Evolutionary conservation across 2,888 invertebrate genomes (phyloP).

Genomic region (Coronaproctus castanopsis): DNA sequence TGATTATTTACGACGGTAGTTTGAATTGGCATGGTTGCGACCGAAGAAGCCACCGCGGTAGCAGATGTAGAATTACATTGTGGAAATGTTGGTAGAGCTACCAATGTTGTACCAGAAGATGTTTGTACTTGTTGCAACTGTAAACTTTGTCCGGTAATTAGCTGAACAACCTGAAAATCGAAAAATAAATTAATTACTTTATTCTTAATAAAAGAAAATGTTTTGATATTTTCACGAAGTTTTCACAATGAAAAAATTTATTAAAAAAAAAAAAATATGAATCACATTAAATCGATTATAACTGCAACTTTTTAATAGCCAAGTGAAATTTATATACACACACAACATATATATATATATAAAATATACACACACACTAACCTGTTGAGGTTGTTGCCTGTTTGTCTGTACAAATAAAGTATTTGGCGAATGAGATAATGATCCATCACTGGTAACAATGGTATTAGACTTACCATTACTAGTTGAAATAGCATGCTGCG

Average conservation of each 20-base stretch:
- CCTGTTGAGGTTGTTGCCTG: conserved; percentile 20
- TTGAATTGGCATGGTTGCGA: conserved; percentile 10
- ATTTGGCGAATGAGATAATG: conserved; percentile 16
- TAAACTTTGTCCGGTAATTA: conserved; percentile 25
- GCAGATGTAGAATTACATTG: conserved; percentile 13
- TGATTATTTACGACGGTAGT: conserved; percentile 12
- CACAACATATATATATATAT: too few species aligned
- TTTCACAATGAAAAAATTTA: not conserved
- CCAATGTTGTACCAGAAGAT: conserved; percentile 29
- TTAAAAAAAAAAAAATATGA: not conserved
- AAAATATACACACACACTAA: too few species aligned
- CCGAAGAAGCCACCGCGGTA: conserved; percentile 8
- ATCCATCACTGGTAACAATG: conserved; percentile 18
- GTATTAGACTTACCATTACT: conserved; percentile 23
- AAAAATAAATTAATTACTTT: not conserved
- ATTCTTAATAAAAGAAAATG: not conserved
- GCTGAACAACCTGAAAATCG: conserved; percentile 22
- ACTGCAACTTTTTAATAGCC: too few species aligned
- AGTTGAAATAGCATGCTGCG: conserved; percentile 27
- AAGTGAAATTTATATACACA: too few species aligned
- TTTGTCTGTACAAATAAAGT: conserved; percentile 20
- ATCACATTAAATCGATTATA: conserved; percentile 4
- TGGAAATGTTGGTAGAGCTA: conserved; percentile 26
- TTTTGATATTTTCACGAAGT: not conserved
- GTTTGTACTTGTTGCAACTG: conserved; percentile 32